Conservation (phyloP, 2,797 vertebrate genomes). For the Chiloscyllium punctatum region DNA sequence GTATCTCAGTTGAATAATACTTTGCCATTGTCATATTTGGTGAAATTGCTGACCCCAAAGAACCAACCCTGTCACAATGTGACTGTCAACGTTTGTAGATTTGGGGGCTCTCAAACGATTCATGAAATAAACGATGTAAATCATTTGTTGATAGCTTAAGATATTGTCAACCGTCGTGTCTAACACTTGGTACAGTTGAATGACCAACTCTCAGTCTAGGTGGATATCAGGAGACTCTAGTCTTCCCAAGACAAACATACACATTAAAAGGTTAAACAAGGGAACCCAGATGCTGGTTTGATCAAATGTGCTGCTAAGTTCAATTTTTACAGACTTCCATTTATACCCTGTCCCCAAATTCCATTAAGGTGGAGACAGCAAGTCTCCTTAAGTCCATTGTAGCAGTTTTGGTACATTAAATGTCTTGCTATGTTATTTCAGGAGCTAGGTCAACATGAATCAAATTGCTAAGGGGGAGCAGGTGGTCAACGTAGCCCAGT, state of each 20-base stretch:
- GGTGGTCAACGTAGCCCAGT: neutral
- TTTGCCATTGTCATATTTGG: neutral
- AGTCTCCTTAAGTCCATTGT: neutral
- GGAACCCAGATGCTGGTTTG: too few relatives aligned
- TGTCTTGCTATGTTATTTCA: neutral
- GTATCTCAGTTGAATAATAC: neutral
- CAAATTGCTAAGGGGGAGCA: neutral
- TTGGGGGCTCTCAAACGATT: neutral
- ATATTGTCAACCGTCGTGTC: neutral
- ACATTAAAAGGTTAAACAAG: too few relatives aligned
- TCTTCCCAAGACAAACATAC: too few relatives aligned
- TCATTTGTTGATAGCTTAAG: neutral
- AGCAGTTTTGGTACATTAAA: too few relatives aligned
- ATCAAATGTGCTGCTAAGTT: too few relatives aligned
- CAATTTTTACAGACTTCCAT: neutral
- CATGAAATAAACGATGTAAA: neutral
- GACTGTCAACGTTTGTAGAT: neutral
- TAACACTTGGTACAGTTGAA: neutral
- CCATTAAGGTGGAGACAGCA: too few relatives aligned
- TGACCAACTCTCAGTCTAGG: neutral
- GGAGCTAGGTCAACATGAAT: neutral
- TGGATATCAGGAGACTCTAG: neutral
- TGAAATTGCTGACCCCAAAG: neutral
- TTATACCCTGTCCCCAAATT: neutral
- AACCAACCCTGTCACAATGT: neutral